These are phyloP conservation scores for Pristionchus pacificus DNA, from an alignment of 1,140 invertebrate genomes.

Conservation along the genomic window DNA sequence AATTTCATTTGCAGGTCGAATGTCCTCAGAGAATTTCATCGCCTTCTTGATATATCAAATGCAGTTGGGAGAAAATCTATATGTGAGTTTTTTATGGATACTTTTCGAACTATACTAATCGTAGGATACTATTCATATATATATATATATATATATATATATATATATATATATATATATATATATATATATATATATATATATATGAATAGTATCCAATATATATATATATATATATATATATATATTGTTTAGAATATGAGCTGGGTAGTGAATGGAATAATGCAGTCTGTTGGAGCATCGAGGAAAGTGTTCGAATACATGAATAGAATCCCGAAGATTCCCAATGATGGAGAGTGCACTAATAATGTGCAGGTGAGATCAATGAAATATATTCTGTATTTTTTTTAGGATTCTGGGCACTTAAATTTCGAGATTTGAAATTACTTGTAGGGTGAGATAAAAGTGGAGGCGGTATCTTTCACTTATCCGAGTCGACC, in stretches of 20 bases:
- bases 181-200: too few species aligned
- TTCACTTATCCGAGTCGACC: constrained; percentile 61
- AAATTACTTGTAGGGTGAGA: constrained; percentile 34
- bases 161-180: neutral
- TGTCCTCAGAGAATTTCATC: constrained; percentile 40
- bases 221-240: too few species aligned
- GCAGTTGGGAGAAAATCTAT: constrained; percentile 50
- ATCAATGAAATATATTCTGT: too few species aligned
- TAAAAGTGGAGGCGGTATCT: constrained; percentile 59
- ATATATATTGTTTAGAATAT: constrained; percentile 43
- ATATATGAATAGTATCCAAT: neutral
- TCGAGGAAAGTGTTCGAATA: constrained; percentile 60
- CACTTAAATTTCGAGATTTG: neutral
- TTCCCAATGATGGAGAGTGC: constrained; percentile 41
- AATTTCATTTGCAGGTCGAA: constrained; percentile 30
- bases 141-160: too few species aligned
- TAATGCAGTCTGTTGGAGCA: constrained; percentile 60
- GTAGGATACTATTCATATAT: too few species aligned
- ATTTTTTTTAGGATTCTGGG: too few species aligned
- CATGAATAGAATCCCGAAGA: constrained; percentile 57
- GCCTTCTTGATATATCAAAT: constrained; percentile 53
- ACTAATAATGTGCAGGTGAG: neutral
- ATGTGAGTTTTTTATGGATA: constrained; percentile 9
- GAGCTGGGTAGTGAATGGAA: constrained; percentile 57
- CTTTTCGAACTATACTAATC: too few species aligned